Base-by-base conservation (phyloP, 2,797 vertebrate species). In the Tapera naevia region DNA sequence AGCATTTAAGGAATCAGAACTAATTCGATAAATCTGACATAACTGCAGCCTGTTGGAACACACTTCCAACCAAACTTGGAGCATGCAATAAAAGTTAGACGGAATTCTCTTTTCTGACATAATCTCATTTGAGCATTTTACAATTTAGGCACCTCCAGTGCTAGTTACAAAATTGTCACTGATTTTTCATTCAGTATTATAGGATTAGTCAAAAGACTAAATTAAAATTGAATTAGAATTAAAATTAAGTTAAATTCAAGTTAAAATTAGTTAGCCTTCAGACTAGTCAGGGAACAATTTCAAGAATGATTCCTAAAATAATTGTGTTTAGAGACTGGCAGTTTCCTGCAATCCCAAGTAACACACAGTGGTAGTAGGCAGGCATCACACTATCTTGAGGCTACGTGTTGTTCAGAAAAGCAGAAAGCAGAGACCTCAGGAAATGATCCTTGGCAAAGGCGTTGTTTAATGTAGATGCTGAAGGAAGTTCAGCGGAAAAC, bases 401-500 rank as follows among this genome's bases (percentile, higher is more conserved):
- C 32, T 78, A 56, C 50, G 57, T 48, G 65, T 50, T 94, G 16
- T 53, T 73, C 58, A 50, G 84, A n/a, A 78, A 66, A 80, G 64
- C 84, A 89, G 87, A 97, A 95, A 96, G 82, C n/a, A 75, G 96
- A 94, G 93, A 97, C 97, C 94, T 97, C 98, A 98, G 98, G 98
- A 99, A 98, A 98, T 94, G 97, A 95, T 97, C 96, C 97, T 88
- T 97, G 93, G 86, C 82, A 94, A 98, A 97, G 97, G 96, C 65
- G 88, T 96, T 97, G 96, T 97, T 98, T 96, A 97, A 97, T 95
- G 97, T 91, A 95, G 95, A 96, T 98, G 98, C 96, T 97, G 94
- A 96, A 91, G 96, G 91, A 96, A 98, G 91, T 80, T 74, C 85
- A 96, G 85, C 86, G 97, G 98, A 99, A 99, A 98, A 98, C 98